Conservation (phyloP, 2,113 vertebrate genomes). For the Chionis minor region DNA sequence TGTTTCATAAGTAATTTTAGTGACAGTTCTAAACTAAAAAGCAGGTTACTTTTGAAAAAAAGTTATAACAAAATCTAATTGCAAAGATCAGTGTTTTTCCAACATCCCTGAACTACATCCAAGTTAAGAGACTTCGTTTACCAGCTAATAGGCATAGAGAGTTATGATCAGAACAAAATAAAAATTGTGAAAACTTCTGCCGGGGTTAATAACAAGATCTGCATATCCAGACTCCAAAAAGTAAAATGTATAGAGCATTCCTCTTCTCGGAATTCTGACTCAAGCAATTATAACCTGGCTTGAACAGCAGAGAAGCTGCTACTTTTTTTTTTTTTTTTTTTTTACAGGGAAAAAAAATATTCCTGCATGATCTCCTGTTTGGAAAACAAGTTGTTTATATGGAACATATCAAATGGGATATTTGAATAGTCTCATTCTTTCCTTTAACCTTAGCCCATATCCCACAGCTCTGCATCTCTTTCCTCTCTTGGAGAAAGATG, state of each 20-base stretch:
- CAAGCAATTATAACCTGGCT: neutral
- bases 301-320: neutral
- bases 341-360: neutral
- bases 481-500: neutral
- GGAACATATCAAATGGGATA: neutral
- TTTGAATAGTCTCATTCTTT: neutral
- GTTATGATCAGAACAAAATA: neutral
- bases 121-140: constrained; percentile 8
- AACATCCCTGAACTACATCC: neutral
- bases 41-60: neutral
- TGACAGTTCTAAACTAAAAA: neutral
- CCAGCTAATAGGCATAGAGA: neutral
- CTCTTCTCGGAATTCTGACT: neutral
- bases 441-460: neutral
- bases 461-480: neutral
- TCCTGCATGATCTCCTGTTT: neutral
- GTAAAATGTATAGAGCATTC: neutral
- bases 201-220: neutral
- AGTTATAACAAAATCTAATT: neutral
- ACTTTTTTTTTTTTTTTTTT: neutral
- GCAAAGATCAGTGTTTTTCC: neutral
- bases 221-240: neutral
- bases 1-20: constrained; percentile 24
- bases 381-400: neutral
- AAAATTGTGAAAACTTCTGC: neutral